These are phyloP conservation scores for Cromileptes altivelis DNA, from an alignment of 2,113 vertebrate species.

Conservation along the genomic window DNA sequence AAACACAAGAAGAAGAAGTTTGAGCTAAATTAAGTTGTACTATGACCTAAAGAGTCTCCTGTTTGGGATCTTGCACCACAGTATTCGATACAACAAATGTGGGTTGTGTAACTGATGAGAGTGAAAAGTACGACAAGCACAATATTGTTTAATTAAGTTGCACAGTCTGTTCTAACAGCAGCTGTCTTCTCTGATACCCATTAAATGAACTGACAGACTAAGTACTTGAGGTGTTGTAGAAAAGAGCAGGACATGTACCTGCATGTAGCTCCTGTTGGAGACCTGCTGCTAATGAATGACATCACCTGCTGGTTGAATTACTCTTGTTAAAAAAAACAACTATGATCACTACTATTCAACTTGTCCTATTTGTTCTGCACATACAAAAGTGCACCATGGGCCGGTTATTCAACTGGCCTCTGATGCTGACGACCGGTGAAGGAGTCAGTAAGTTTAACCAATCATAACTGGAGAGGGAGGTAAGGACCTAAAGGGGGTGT, in stretches of 20 bases:
- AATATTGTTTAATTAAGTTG: not conserved
- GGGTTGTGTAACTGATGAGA: not conserved
- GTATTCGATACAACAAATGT: not conserved
- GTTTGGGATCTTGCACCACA: not conserved
- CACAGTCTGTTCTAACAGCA: not conserved
- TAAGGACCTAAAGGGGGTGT: not conserved
- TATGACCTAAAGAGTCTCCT: not conserved
- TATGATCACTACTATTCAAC: not conserved
- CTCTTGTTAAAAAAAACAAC: not conserved
- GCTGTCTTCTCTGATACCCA: not conserved
- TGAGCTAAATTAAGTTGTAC: not conserved
- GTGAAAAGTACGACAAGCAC: not conserved
- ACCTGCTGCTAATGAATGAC: slow-evolving; percentile 12
- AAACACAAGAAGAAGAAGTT: not conserved
- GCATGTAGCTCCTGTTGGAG: slow-evolving; percentile 1
- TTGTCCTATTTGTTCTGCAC: not conserved
- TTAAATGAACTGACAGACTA: not conserved
- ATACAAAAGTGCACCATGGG: not conserved
- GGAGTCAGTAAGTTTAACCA: not conserved
- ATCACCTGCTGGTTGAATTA: not conserved
- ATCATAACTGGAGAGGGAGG: slow-evolving; percentile 13
- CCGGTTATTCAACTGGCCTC: not conserved
- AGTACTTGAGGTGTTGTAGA: not conserved
- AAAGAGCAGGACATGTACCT: slow-evolving; percentile 10
- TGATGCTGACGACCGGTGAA: not conserved